Evolutionary conservation across 1,140 invertebrate species (phyloP), one percentile per base, ranked within the genome.

Genomic region (Penaeus chinensis): DNA sequence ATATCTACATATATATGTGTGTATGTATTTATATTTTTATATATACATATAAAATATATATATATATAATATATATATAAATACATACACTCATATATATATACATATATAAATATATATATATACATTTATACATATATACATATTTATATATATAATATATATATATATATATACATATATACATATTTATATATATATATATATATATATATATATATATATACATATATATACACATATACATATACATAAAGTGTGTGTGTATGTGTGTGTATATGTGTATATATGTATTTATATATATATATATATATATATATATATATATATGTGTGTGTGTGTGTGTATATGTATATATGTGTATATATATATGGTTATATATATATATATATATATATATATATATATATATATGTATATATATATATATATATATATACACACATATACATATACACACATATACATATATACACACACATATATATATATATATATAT

Each of bases 81-180:
- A 69, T 69, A 69, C 27, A 69, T 69, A 69, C 19, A 69, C 27
- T 24, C 27, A 42, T 42, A 42, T 8, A 42, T 42, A 42, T 42
- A 42, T 8, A 42, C 4, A 42, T 42, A 42, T 42, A 42, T 42
- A 42, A 2, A 37, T 37, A 37, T 37, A 37, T 37, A 69, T 69
- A 10, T 74, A 74, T 74, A 74, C 20, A 74, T 74, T 10, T 74
- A 74, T 74, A 74, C 20, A 74, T 74, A 74, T 74, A 74, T 74
- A 74, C 20, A 74, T 74, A 74, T 74, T 10, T 74, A 74, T 74
- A 74, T 74, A 74, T 74, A 74, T 74, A 74, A 69, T 74, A 74
- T 74, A 74, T 74, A 74, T 74, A 74, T 74, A 74, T 74, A 74
- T 74, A 13, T n/a, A 27, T 27, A 32, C 24, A 74, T 24, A 74